Conservation (phyloP, 2,113 vertebrate genomes). For the Sus scrofa region DNA sequence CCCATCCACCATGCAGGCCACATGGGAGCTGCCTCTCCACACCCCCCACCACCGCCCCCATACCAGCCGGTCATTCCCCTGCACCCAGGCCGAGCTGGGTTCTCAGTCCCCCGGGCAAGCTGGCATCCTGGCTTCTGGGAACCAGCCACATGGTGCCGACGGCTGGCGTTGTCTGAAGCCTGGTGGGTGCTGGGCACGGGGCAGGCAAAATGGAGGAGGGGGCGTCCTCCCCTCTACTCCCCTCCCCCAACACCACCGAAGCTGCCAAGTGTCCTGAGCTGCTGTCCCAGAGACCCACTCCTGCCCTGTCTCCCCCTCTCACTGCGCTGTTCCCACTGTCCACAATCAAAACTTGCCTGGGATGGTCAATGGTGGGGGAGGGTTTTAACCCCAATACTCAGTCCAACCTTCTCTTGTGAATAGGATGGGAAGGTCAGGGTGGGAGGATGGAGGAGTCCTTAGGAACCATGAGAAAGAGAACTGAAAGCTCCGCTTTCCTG, state of each 20-base stretch:
- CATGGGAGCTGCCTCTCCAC: neutral
- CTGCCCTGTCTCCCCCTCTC: neutral
- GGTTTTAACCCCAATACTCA: neutral
- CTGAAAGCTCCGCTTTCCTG: neutral
- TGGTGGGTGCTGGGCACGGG: rapidly evolving
- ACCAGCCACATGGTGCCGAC: rapidly evolving
- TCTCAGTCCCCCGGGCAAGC: neutral
- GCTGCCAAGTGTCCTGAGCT: too few species aligned
- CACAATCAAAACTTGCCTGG: neutral
- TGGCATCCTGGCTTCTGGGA: rapidly evolving
- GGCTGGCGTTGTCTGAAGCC: neutral
- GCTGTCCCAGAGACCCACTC: neutral
- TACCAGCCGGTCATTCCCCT: neutral
- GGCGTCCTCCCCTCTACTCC: neutral
- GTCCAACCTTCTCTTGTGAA: neutral
- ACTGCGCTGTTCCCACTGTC: rapidly evolving
- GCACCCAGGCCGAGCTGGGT: neutral
- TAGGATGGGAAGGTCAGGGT: neutral
- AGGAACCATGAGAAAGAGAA: neutral
- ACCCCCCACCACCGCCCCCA: neutral
- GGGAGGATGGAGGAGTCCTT: neutral
- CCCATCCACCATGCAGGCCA: neutral
- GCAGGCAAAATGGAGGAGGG: neutral
- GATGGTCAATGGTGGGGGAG: neutral
- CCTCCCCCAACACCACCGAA: neutral